Percentiles rank a stretch among this genome's conserved stretches.
These are phyloP conservation scores for Oceanodroma leucorhoa DNA, from an alignment of 2,797 vertebrate species.

Conservation along the genomic window DNA sequence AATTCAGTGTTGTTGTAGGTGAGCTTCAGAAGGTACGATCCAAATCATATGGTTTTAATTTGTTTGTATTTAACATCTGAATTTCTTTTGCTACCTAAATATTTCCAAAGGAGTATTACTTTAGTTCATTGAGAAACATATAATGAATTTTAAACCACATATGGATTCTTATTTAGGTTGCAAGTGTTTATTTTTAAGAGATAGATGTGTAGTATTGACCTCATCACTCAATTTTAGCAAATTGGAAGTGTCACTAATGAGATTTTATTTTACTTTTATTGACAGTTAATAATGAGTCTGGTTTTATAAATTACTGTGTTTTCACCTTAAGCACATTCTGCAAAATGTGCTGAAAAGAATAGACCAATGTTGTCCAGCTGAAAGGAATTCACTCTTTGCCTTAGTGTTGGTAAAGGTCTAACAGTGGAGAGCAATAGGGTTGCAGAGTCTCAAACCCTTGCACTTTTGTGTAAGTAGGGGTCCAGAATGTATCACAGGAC, in stretches of 20 bases:
- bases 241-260: not conserved
- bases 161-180: not conserved
- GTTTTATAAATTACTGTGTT: not conserved
- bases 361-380: not conserved
- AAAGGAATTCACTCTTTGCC: not conserved
- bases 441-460: not conserved
- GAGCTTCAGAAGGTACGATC: constrained; percentile 91
- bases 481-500: not conserved
- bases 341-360: not conserved
- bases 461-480: not conserved
- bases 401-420: not conserved
- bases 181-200: not conserved
- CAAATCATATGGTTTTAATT: not conserved
- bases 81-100: not conserved
- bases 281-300: not conserved
- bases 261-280: not conserved
- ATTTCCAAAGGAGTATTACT: not conserved
- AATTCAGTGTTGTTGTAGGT: constrained; percentile 90
- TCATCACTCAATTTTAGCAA: not conserved
- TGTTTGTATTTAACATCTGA: not conserved
- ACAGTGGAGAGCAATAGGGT: not conserved
- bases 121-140: not conserved
- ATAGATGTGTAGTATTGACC: not conserved
- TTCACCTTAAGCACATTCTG: not conserved
- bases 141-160: not conserved